Evolutionary conservation across 2,797 vertebrate species (phyloP), one percentile per base, ranked within the genome.

Genomic region (Dendrocincla tyrannina): DNA sequence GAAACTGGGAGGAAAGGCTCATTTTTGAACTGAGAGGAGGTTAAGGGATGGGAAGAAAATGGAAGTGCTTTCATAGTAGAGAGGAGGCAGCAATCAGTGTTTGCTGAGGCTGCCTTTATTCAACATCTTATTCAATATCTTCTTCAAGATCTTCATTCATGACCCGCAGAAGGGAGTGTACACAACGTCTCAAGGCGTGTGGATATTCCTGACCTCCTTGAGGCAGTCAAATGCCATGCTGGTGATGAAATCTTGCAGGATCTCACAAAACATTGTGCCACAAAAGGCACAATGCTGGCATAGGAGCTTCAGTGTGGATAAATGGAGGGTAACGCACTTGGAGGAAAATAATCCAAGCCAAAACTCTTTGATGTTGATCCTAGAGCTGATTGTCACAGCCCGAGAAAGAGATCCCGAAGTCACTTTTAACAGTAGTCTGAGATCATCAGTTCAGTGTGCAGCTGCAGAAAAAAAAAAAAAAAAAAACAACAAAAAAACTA

Each of bases 251-350:
- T 33, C 69, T 56, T 17, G 28, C 22, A 67, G 47, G 41, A 70
- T 50, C 68, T 64, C 66, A 62, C 27, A 33, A 33, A 88, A 63
- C 2, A 44, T 44, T 44, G 42, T 44, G 42, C 42, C 42, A 74
- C 20, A 32, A 50, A 88, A 70, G n/a, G 47, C 63, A 74, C 22
- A 41, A 2, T 2, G 4, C 22, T 79, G 70, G 42, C 58, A 33
- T 2, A 25, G 42, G 56, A 91, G 42, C 66, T 64, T 81, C 39
- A 11, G 9, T 5, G 24, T 6, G 16, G 37, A 47, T 55, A 50
- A 82, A 30, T 0, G 0, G 2, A 70, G 18, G 19, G 37, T 42
- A 56, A 42, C 0, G 1, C 32, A 25, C 0, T 0, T 32, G 39
- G 60, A 69, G 11, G 35, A 73, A 86, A 66, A 46, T 47, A 81